Conservation (phyloP, 2,113 vertebrate species). For the Abramis brama region DNA sequence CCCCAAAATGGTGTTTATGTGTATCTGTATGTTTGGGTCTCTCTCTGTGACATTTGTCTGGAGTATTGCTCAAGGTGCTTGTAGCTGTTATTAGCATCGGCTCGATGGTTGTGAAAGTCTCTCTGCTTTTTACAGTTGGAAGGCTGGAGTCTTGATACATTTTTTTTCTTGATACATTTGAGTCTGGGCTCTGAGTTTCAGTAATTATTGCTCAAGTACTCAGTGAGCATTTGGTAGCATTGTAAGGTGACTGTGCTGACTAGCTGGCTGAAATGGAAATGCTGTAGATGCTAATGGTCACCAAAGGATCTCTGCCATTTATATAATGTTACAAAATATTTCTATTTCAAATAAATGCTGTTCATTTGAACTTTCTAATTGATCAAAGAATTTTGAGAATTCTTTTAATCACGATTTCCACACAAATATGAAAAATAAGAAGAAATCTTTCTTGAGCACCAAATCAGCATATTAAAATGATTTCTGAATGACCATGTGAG, state of each 20-base stretch:
- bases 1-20: constrained; percentile 25
- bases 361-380: too few relatives aligned
- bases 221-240: not conserved
- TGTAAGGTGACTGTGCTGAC: too few relatives aligned
- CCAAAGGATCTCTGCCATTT: not conserved
- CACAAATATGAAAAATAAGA: too few relatives aligned
- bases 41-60: constrained; percentile 47
- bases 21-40: constrained; percentile 36
- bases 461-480: too few relatives aligned
- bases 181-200: constrained; percentile 41
- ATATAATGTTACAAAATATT: too few relatives aligned
- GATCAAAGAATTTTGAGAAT: too few relatives aligned
- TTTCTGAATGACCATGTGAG: too few relatives aligned
- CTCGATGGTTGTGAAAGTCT: constrained; percentile 12
- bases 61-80: constrained; percentile 52
- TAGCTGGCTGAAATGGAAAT: not conserved
- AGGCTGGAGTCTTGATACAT: constrained; percentile 29
- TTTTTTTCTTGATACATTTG: constrained; percentile 39
- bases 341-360: too few relatives aligned
- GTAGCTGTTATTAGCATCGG: constrained; percentile 50
- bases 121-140: not conserved
- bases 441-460: too few relatives aligned
- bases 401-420: too few relatives aligned
- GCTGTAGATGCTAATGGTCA: not conserved
- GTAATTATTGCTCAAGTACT: constrained; percentile 9